Base-by-base conservation (phyloP, 2,113 vertebrate genomes). In the Anoplopoma fimbria region DNA sequence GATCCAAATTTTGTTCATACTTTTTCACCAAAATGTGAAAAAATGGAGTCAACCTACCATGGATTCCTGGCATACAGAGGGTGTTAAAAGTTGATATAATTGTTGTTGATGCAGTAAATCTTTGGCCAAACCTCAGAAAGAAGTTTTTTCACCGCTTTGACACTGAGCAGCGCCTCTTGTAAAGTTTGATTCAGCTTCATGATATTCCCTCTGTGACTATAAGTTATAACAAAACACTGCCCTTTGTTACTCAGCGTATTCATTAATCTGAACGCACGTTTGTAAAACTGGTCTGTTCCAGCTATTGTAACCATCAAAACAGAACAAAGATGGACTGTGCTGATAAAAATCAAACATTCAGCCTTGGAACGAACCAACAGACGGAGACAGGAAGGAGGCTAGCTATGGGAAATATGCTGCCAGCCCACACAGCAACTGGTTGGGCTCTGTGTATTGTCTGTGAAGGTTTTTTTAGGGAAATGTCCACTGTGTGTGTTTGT, bases 281-380 rank as follows among this genome's bases (percentile, higher is more conserved):
- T 55, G 40, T 75, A 13, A 57, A 67, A 76, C 34, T 40, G 38
- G 7, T 23, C 34, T 33, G 61, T 3, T 77, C 10, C 38, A 79
- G 69, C 78, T 72, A 55, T 63, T 84, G 90, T 19, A 55, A 21
- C 57, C n/a, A 60, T 33, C 62, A 2, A 40, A 63, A 63, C 51
- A 58, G 79, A 87, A 88, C 87, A 88, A 84, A 76, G 78, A 84
- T 9, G 68, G 4, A 34, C 78, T 76, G 82, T 81, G 75, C n/a
- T 76, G 83, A 90, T 87, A 40, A 33, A n/a, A 2, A 84, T 73
- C 84, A 74, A 74, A 82, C 78, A 61, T 71, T 81, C 60, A 0
- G 82, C 23, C 67, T 45, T 19, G 63, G 82, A 80, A 84, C 60
- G 61, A 71, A 67, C 73, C 1, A 13, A 58, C 76, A 81, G 40